phyloP scores from a whole-genome alignment of 2,113 vertebrate genomes.

The Rhinolophus sinicus region DNA sequence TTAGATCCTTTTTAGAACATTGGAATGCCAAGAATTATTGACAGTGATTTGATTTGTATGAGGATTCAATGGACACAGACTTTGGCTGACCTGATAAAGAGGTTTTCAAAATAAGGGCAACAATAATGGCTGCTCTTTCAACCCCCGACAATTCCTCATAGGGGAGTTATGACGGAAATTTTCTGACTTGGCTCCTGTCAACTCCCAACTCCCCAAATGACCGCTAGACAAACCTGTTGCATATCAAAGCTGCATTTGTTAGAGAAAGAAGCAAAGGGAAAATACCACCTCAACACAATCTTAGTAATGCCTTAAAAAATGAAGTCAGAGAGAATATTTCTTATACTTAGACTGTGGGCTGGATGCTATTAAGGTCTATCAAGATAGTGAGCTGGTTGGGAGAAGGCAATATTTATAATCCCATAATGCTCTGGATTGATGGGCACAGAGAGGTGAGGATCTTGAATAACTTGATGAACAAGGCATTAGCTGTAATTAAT shows the following conservation, averaged over 20 bases:
- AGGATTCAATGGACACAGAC: accelerated
- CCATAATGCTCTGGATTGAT: not conserved
- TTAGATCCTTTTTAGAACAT: not conserved
- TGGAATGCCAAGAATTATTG: not conserved
- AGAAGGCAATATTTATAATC: not conserved
- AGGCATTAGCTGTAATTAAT: not conserved
- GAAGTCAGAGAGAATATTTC: not conserved
- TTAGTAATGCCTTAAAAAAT: not conserved
- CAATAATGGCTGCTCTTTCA: not conserved
- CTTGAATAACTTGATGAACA: not conserved
- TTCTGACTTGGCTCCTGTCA: not conserved
- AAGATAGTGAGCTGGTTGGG: not conserved
- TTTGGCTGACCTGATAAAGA: not conserved
- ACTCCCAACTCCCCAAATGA: not conserved
- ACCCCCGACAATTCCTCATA: not conserved
- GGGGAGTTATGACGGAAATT: not conserved
- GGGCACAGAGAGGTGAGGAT: not conserved
- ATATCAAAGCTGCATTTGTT: not conserved
- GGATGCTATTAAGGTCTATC: not conserved
- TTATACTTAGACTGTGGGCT: not conserved
- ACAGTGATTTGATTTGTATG: not conserved
- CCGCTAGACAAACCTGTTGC: not conserved
- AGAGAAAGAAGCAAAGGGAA: not conserved
- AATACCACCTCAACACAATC: not conserved
- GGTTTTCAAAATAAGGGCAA: not conserved